These are phyloP conservation scores for Drosophila carrolli DNA, from an alignment of 1,140 invertebrate genomes.

Conservation along the genomic window DNA sequence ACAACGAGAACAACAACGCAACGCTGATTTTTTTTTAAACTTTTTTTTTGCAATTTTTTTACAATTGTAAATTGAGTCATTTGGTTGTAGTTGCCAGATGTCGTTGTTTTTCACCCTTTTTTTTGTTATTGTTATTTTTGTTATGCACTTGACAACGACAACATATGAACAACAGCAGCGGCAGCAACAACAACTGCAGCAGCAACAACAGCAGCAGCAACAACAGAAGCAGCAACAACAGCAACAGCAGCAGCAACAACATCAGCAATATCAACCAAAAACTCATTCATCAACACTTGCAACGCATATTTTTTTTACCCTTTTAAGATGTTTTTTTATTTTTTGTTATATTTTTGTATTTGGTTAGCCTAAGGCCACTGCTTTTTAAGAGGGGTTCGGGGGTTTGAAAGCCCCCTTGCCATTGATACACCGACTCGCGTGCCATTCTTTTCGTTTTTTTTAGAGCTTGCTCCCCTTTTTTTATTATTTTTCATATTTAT, in stretches of 20 bases:
- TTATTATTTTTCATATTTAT: conserved; percentile 35
- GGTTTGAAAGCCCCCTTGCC: conserved; percentile 3
- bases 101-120: conserved; percentile 29
- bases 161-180: conserved; percentile 59
- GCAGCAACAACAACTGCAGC: conserved; percentile 32
- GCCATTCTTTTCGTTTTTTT: conserved; percentile 49
- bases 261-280: conserved; percentile 35
- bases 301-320: conserved; percentile 23
- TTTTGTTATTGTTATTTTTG: conserved; percentile 48
- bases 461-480: conserved; percentile 19
- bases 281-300: conserved; percentile 77
- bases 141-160: conserved; percentile 77
- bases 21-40: conserved; percentile 12
- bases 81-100: conserved; percentile 61
- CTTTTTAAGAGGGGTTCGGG: conserved; percentile 7
- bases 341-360: conserved; percentile 30
- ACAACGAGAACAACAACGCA: conserved; percentile 45
- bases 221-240: conserved; percentile 33
- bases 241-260: conserved; percentile 33
- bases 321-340: conserved; percentile 26
- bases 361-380: conserved; percentile 38
- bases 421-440: conserved; percentile 56
- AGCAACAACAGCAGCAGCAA: conserved; percentile 31
- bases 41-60: conserved; percentile 51
- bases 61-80: conserved; percentile 83